Conservation (phyloP, 2,797 vertebrate species). For the Halcyon chelicuti region DNA sequence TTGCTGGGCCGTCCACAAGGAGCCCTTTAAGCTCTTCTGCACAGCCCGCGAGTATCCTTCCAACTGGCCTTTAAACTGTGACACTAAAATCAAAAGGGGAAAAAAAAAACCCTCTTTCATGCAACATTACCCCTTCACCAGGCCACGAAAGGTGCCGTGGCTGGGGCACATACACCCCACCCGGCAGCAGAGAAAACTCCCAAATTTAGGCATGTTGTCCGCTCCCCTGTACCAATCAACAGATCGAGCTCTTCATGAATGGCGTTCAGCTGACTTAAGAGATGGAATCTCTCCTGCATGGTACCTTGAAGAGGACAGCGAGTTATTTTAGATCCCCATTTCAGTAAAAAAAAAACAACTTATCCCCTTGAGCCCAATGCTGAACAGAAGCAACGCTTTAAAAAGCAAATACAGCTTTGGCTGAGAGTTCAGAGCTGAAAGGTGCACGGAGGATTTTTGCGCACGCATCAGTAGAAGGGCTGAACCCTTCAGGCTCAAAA, state of each 20-base stretch:
- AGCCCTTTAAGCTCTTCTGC: constrained; percentile 65
- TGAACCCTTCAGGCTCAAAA: background rate
- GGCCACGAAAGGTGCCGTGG: background rate
- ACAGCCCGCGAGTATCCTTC: constrained; percentile 23
- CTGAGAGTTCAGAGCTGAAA: background rate
- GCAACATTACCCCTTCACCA: background rate
- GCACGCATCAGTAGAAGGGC: background rate
- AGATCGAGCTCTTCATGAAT: background rate
- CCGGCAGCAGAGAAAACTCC: accelerated
- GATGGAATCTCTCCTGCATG: background rate
- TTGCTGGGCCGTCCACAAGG: constrained; percentile 66
- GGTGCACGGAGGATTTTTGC: background rate
- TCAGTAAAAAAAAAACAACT: background rate
- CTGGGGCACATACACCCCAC: background rate
- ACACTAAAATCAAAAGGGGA: background rate
- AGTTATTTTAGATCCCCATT: background rate
- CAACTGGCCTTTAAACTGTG: constrained; percentile 34
- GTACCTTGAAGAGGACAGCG: background rate
- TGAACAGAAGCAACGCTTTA: background rate
- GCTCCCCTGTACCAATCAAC: background rate
- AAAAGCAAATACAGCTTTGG: background rate
- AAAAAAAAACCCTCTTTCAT: background rate
- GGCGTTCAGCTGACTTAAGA: background rate
- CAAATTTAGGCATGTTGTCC: background rate
- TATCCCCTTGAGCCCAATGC: accelerated